phyloP scores from a whole-genome alignment of 2,888 invertebrate species.

The Dugesia japonica region DNA sequence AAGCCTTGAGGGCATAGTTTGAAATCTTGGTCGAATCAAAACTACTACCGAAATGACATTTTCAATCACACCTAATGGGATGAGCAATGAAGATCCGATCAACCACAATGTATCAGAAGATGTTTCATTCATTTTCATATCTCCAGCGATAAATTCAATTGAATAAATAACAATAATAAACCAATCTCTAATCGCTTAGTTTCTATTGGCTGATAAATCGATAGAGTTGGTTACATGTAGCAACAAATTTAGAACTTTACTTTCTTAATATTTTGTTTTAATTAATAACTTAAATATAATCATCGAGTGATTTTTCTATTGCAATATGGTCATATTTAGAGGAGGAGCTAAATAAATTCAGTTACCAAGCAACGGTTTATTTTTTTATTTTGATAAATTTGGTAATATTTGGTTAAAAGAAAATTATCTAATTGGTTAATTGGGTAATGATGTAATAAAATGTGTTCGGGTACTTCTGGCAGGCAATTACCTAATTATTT shows the following conservation, averaged over 20 bases:
- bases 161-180: background rate
- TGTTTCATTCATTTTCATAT: background rate
- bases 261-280: background rate
- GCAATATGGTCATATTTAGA: background rate
- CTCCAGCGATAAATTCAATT: too few species aligned
- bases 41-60: conserved; percentile 28
- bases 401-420: too few species aligned
- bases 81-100: background rate
- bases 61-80: conserved; percentile 25
- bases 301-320: background rate
- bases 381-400: background rate
- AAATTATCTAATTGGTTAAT: background rate
- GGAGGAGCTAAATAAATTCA: background rate
- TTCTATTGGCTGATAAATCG: background rate
- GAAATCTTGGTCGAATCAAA: background rate
- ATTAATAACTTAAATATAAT: background rate
- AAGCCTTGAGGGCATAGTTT: conserved; percentile 25
- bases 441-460: background rate
- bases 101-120: conserved; percentile 8
- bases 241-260: background rate
- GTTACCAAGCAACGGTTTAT: background rate
- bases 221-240: background rate
- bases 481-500: background rate
- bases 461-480: background rate
- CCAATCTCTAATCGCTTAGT: background rate